Evolutionary conservation across 1,140 invertebrate genomes (phyloP), one percentile per base, ranked within the genome.

Genomic region (Drosophila parabipectinata): DNA sequence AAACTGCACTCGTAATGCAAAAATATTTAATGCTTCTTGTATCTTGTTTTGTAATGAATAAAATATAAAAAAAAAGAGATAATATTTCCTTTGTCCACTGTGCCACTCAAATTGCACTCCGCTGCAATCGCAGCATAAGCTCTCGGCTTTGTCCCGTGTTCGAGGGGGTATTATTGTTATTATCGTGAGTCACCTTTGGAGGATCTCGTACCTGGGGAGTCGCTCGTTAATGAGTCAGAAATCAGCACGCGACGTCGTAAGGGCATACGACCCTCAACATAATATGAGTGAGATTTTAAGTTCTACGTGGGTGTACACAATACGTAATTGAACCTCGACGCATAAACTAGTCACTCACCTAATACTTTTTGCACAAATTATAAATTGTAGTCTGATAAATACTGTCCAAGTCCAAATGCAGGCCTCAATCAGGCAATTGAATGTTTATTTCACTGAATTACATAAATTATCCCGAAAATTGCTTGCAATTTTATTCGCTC

Each of bases 191-290:
- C 64, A 67, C 15, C n/a, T 21, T 28, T 32, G 18, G n/a, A 15
- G 34, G 15, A 59, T 30, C n/a, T 26, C 44, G 60, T 32, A 67
- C 66, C 62, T 68, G 66, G 18, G 66, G 18, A 69, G 24, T 48
- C 30, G 15, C 51, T 48, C n/a, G 51, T 30, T 39, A 57, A 56
- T 71, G 67, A 71, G 63, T 71, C 67, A 71, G 48, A 50, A 41
- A n/a, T 26, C 18, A 69, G 63, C 64, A 71, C 67, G 67, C 51
- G 64, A 71, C 52, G 48, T 9, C 18, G 41, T 15, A 15, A 24
- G 50, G 52, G 39, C 8, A 41, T 8, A 41, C 37, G n/a, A 39
- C 34, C 21, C 12, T 6, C 14, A 26, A 24, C 28, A 18, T 18
- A 37, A 37, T 1, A 34, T 45, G 28, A 37, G 15, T 24, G 12